Conservation (phyloP, 64 coral and sea anemone species). For the Anthopleura sola region DNA sequence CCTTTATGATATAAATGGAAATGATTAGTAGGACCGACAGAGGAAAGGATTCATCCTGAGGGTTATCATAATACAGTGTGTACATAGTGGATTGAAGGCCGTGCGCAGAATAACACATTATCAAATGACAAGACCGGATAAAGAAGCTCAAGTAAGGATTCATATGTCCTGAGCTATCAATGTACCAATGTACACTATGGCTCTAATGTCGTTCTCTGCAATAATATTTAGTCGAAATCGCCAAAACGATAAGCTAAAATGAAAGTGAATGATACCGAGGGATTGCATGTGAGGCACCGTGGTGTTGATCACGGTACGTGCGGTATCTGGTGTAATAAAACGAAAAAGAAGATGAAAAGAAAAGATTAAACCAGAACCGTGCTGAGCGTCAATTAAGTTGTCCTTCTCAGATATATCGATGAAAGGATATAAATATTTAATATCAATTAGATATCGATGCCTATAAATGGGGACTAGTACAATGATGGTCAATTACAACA, state of each 20-base stretch:
- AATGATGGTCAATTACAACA: slow-evolving; percentile 13
- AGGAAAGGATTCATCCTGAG: not conserved
- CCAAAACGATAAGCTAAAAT: not conserved
- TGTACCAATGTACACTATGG: slow-evolving; percentile 2
- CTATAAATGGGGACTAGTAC: not conserved
- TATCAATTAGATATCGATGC: slow-evolving; percentile 11
- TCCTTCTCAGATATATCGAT: not conserved
- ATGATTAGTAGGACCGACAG: not conserved
- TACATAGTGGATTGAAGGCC: slow-evolving; percentile 1
- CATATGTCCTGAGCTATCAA: not conserved
- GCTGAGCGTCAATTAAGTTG: not conserved
- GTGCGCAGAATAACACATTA: not conserved
- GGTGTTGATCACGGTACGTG: not conserved
- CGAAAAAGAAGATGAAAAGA: not conserved
- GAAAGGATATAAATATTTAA: slow-evolving; percentile 10
- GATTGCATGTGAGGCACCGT: not conserved
- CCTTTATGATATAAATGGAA: not conserved
- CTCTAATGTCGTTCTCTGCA: not conserved
- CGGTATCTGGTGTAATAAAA: not conserved
- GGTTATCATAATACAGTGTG: not conserved
- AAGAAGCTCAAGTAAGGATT: not conserved
- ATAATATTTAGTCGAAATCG: not conserved
- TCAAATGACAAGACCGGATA: not conserved
- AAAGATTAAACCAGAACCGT: not conserved
- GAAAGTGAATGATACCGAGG: not conserved